Conservation (phyloP, 2,888 invertebrate genomes). For the Oscheius sp. region DNA sequence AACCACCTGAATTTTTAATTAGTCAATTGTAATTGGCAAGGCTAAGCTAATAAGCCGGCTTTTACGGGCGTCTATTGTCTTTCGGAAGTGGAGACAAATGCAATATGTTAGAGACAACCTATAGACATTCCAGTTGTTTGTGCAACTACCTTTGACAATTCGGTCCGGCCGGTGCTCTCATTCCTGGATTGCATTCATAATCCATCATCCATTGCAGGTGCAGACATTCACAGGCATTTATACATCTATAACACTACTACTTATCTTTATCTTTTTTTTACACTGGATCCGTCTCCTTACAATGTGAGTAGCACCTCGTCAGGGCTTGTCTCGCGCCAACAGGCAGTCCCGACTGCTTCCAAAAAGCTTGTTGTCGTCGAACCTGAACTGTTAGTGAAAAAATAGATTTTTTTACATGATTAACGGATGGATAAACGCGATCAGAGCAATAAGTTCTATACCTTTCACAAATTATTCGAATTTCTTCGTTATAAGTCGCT, state of each 20-base stretch:
- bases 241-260: conserved; percentile 41
- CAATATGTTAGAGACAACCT: neutral
- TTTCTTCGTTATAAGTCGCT: conserved; percentile 63
- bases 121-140: neutral
- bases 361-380: conserved; percentile 56
- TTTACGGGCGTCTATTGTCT: neutral
- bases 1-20: conserved; percentile 52
- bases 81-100: too few species aligned
- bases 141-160: conserved; percentile 55
- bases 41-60: conserved; percentile 27
- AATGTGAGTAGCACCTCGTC: conserved; percentile 52
- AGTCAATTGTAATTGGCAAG: conserved; percentile 7
- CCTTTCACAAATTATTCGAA: conserved; percentile 64
- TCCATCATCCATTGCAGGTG: conserved; percentile 65
- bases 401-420: conserved; percentile 50
- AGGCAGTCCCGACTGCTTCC: conserved; percentile 58
- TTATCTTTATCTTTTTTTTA: conserved; percentile 17
- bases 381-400: conserved; percentile 37
- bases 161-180: conserved; percentile 50
- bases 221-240: conserved; percentile 65
- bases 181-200: conserved; percentile 58
- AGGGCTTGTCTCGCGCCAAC: conserved; percentile 46
- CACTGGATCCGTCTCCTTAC: conserved; percentile 57
- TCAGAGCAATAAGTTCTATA: conserved; percentile 62
- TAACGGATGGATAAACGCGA: conserved; percentile 58